phyloP scores from a whole-genome alignment of 2,113 vertebrate genomes.

The Ondatra zibethicus region DNA sequence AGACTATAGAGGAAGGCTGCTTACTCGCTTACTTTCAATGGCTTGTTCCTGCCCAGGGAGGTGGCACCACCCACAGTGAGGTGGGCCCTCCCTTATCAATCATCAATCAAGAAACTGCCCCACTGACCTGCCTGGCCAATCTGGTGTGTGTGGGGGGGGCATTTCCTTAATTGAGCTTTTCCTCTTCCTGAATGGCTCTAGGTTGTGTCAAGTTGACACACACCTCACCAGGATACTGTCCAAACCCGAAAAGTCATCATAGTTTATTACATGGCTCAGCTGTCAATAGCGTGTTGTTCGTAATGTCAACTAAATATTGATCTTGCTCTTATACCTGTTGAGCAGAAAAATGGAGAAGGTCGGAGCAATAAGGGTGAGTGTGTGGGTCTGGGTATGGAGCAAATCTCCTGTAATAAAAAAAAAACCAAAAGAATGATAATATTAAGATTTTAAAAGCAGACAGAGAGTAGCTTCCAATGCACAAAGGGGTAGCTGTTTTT shows the following conservation, averaged over 20 bases:
- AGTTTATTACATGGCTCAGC: neutral
- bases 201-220: neutral
- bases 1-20: neutral
- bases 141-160: neutral
- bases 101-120: neutral
- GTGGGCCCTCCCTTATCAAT: neutral
- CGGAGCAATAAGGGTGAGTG: neutral
- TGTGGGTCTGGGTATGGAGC: neutral
- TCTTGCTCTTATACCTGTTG: neutral
- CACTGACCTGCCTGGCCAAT: neutral
- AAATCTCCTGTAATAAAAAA: neutral
- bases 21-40: neutral
- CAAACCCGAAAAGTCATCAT: neutral
- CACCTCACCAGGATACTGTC: neutral
- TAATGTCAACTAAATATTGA: constrained; percentile 10
- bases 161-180: neutral
- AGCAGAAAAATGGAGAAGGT: neutral
- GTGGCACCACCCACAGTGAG: neutral
- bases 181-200: neutral
- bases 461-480: neutral
- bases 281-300: neutral
- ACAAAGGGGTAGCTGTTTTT: neutral
- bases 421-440: neutral
- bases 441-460: neutral
- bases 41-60: neutral